Percentiles rank a stretch among this genome's conserved stretches.
phyloP scores from a whole-genome alignment of 1,140 invertebrate genomes.

The Papilio polytes region DNA sequence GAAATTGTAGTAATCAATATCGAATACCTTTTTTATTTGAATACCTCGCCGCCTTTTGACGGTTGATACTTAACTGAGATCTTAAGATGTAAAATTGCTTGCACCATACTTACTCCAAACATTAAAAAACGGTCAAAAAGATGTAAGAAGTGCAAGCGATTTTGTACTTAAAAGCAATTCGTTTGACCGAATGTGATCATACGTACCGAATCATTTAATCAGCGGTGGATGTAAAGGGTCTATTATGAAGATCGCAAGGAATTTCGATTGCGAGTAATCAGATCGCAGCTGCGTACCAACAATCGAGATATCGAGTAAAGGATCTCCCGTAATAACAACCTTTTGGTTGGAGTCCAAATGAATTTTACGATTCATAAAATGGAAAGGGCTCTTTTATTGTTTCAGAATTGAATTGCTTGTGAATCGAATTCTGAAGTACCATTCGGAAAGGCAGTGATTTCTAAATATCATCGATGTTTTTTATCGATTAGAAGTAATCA shows the following conservation, averaged over 20 bases:
- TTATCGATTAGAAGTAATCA: neutral
- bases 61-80: constrained; percentile 1
- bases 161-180: neutral
- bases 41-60: neutral
- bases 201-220: constrained; percentile 40
- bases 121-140: neutral
- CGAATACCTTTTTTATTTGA: constrained; percentile 19
- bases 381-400: constrained; percentile 40
- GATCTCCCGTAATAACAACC: constrained; percentile 56
- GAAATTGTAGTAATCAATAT: constrained; percentile 31
- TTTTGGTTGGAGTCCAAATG: constrained; percentile 43
- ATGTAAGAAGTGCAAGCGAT: neutral
- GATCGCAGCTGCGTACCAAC: constrained; percentile 50
- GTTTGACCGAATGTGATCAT: constrained; percentile 33
- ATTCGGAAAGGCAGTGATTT: constrained; percentile 3
- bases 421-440: constrained; percentile 27
- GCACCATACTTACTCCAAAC: neutral
- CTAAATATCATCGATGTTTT: constrained; percentile 11
- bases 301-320: constrained; percentile 56
- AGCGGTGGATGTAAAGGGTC: constrained; percentile 54
- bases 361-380: constrained; percentile 46
- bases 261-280: constrained; percentile 49
- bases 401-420: constrained; percentile 23
- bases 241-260: constrained; percentile 53
- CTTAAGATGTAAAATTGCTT: constrained; percentile 28